These are phyloP conservation scores for Busseola fusca DNA, from an alignment of 2,888 invertebrate species.

Conservation along the genomic window DNA sequence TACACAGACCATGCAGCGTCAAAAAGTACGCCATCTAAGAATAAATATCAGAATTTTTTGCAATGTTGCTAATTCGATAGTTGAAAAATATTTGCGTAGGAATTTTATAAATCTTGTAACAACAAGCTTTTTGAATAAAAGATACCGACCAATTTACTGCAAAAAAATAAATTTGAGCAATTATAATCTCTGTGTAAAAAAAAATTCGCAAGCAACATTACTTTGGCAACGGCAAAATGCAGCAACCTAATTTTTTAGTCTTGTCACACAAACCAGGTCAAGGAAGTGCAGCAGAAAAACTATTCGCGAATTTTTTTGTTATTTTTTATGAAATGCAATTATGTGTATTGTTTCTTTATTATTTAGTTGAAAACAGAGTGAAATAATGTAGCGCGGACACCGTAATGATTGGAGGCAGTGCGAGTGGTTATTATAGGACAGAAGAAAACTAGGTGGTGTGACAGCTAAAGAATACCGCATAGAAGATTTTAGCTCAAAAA, in stretches of 20 bases:
- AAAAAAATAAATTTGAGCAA: background rate
- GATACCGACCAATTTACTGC: background rate
- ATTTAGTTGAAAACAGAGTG: constrained; percentile 69
- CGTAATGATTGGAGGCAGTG: constrained; percentile 74
- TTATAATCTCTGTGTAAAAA: background rate
- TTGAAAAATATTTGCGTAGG: background rate
- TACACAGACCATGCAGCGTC: background rate
- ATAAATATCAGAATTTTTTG: background rate
- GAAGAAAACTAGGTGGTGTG: constrained; percentile 75
- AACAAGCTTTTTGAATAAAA: background rate
- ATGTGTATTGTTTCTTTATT: constrained; percentile 69
- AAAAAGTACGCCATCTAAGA: constrained; percentile 39
- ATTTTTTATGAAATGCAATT: constrained; percentile 78
- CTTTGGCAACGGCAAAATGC: constrained; percentile 49
- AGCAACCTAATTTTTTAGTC: constrained; percentile 63
- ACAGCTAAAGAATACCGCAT: constrained; percentile 83
- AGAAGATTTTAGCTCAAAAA: constrained; percentile 66
- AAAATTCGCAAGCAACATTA: constrained; percentile 5
- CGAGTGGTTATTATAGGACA: constrained; percentile 72
- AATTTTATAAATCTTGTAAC: fast-evolving
- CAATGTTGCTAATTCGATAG: background rate
- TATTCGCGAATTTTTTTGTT: constrained; percentile 78
- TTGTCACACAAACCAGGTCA: constrained; percentile 79
- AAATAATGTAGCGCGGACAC: constrained; percentile 69
- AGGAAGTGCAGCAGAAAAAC: constrained; percentile 82